Evolutionary conservation across 1,140 invertebrate species (phyloP).

Genomic region (Heliconius hermathena): DNA sequence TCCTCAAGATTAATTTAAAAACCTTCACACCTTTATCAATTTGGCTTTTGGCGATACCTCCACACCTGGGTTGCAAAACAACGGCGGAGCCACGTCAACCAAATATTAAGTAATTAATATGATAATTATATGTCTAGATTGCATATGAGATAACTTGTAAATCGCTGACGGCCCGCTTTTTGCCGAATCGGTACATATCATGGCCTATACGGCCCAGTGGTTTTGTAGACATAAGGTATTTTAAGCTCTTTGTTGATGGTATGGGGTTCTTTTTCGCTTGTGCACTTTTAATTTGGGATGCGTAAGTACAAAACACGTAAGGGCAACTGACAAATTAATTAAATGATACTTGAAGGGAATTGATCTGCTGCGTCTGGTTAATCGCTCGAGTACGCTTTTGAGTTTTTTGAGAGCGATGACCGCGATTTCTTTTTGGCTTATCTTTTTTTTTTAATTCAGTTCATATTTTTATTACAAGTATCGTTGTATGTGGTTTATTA

Average conservation of each 20-base stretch:
- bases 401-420: conserved; percentile 36
- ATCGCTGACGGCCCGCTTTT: conserved; percentile 40
- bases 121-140: conserved; percentile 52
- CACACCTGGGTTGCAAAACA: conserved; percentile 43
- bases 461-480: not conserved
- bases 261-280: conserved; percentile 29
- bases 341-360: conserved; percentile 50
- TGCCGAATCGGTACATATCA: not conserved
- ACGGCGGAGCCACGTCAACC: conserved; percentile 42
- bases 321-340: conserved; percentile 55
- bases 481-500: too few relatives aligned
- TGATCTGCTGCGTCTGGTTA: conserved; percentile 46
- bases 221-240: conserved; percentile 14
- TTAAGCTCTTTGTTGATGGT: conserved; percentile 10
- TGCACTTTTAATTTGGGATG: conserved; percentile 32
- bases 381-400: conserved; percentile 48
- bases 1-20: conserved; percentile 39
- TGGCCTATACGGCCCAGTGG: conserved; percentile 27
- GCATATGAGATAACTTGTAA: conserved; percentile 49
- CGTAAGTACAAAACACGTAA: conserved; percentile 47
- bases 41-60: conserved; percentile 30
- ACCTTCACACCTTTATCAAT: conserved; percentile 46
- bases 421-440: conserved; percentile 35
- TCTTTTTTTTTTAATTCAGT: not conserved
- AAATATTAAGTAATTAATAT: conserved; percentile 54